phyloP scores from a whole-genome alignment of 2,797 vertebrate species.

The Gephyroberyx darwinii region DNA sequence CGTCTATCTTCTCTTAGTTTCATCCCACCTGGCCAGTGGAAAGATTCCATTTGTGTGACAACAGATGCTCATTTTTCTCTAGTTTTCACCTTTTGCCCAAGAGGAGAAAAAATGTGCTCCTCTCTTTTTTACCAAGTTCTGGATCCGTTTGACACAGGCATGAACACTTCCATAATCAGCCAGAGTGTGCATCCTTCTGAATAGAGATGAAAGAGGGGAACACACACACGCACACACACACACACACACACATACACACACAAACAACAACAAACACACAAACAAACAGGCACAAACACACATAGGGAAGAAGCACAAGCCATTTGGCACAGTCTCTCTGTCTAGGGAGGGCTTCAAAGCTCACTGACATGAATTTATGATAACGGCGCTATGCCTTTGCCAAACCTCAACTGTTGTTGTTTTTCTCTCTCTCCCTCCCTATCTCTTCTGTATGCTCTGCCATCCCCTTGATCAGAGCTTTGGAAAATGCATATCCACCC shows the following conservation, averaged over 20 bases:
- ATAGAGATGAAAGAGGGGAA: constrained; percentile 82
- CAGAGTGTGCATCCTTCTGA: constrained; percentile 80
- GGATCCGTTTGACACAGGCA: constrained; percentile 79
- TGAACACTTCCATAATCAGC: constrained; percentile 79
- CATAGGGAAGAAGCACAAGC: constrained; percentile 71
- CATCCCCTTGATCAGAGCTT: constrained; percentile 81
- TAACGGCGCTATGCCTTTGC: constrained; percentile 81
- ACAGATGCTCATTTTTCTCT: constrained; percentile 60
- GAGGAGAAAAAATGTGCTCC: constrained; percentile 38
- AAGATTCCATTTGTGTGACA: constrained; percentile 63
- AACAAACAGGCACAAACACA: constrained; percentile 76
- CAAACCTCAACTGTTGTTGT: constrained; percentile 85
- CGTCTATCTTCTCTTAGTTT: constrained; percentile 48
- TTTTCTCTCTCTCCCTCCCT: constrained; percentile 71
- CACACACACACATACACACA: constrained; percentile 42
- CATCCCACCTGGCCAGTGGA: constrained; percentile 42
- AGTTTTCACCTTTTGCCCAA: constrained; percentile 52
- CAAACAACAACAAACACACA: constrained; percentile 59
- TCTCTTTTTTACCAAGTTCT: constrained; percentile 68
- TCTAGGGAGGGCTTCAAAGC: constrained; percentile 87
- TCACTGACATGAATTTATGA: constrained; percentile 87
- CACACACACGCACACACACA: constrained; percentile 5
- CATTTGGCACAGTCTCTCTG: constrained; percentile 76
- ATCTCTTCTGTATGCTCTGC: constrained; percentile 74
- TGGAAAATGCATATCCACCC: constrained; percentile 76